Percentiles rank a stretch among this genome's conserved stretches.
Conservation (phyloP, 2,888 invertebrate genomes). For the Adineta ricciae region DNA sequence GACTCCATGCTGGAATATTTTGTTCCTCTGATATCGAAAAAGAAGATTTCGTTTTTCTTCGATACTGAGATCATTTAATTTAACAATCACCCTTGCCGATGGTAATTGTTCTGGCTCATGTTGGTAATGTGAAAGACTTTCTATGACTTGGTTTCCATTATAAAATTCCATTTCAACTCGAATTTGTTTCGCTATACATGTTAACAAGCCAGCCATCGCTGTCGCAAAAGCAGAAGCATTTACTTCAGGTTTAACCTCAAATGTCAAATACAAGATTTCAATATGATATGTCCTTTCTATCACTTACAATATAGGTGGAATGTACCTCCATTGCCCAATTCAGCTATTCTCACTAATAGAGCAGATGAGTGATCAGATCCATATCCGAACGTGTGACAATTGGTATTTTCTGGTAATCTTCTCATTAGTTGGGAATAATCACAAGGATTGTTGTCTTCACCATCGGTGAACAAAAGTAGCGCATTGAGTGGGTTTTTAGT, state of each 20-base stretch:
- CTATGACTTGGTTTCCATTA: neutral
- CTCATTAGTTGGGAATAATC: neutral
- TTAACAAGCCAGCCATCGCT: neutral
- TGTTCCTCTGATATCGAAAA: neutral
- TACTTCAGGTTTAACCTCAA: neutral
- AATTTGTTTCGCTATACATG: neutral
- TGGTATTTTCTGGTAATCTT: neutral
- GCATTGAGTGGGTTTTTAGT: neutral
- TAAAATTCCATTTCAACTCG: neutral
- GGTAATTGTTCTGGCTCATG: neutral
- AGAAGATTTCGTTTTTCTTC: neutral
- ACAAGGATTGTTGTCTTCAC: neutral
- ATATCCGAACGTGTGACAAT: neutral
- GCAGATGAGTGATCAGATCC: neutral
- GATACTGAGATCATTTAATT: neutral
- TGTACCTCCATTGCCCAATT: neutral
- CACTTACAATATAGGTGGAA: constrained; percentile 7
- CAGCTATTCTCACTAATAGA: neutral
- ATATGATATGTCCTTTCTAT: too few relatives aligned
- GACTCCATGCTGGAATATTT: too few relatives aligned
- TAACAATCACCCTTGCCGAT: neutral
- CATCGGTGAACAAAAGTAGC: neutral
- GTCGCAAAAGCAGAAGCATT: neutral
- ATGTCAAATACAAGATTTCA: neutral
- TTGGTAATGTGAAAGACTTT: neutral